Evolutionary conservation across 2,797 vertebrate genomes (phyloP), one percentile per base, ranked within the genome.

Genomic region (Erethizon dorsatum): DNA sequence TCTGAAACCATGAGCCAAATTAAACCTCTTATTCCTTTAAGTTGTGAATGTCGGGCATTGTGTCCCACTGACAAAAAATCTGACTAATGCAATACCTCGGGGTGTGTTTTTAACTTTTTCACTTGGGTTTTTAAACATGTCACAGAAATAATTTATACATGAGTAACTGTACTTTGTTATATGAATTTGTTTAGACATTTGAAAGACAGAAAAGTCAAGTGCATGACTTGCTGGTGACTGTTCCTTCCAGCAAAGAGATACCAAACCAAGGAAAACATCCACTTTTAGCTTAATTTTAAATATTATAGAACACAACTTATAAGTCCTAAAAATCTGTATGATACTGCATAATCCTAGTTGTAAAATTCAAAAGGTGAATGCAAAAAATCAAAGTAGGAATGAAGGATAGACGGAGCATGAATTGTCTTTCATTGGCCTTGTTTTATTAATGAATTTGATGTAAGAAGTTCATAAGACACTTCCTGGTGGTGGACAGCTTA

Each of bases 381-480:
- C 80, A 91, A 95, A 95, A 96, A 57, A 61, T 94, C 52, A 90
- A 84, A 93, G 24, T 33, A 96, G 89, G 77, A 88, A 71, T 57
- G 88, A 57, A 18, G 90, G 3, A 41, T 52, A 88, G 96, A 91
- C 77, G 37, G 6, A 94, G 45, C 8, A 78, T 26, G 33, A 71
- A 77, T 78, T 96, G 26, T 77, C 73, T 85, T 88, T 65, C 83
- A 83, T 90, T 96, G 86, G 45, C 94, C 28, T 84, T 78, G 33
- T 90, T 97, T 96, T 97, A 83, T 92, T 94, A 84, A 57, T 77
- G 63, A 92, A 86, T 86, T 90, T 95, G 67, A 90, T 37, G 56
- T 59, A 95, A 95, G 54, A 83, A 94, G 95, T 90, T 96, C 63
- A 95, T 92, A 90, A 82, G 37, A 71, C 69, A n/a, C 54, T 78